Evolutionary conservation across 2,113 vertebrate species (phyloP), one percentile per base, ranked within the genome.

Genomic region (western clawed frog (Xenopus tropicalis)): DNA sequence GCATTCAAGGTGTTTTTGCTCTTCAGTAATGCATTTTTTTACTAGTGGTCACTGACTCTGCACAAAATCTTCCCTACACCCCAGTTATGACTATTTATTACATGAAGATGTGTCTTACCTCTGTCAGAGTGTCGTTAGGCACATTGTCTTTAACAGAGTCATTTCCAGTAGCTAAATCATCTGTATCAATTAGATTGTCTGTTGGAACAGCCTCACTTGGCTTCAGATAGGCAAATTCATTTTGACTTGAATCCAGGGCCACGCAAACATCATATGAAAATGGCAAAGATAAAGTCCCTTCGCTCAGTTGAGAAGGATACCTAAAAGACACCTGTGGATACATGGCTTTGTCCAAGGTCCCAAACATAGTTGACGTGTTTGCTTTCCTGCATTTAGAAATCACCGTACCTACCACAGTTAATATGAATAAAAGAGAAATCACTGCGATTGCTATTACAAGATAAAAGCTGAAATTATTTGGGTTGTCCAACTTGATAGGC

Each of bases 241-340:
- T 85, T 23, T 78, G 78, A 0, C 42, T 72, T 1, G 75, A 68
- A 9, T 84, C 66, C 0, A 83, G 78, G 1, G 79, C 29, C 54
- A 84, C 69, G 77, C 79, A 80, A 0, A 83, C 62, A 11, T 85
- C 80, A 8, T 82, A 86, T 5, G 80, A 57, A 51, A 42, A 72
- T 65, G 71, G 62, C 14, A 72, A 57, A 21, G 62, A 61, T 57
- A 72, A 65, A 56, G 61, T 56, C 57, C 67, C 63, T 56, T 72
- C 51, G 63, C 70, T 72, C 19, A 88, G 21, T 64, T 80, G 86
- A 82, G 88, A 89, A 21, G 61, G 71, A 72, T 3, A 69, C 21
- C 48, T 37, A 9, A 69, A 17, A 12, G 52, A 19, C 37, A 69
- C 16, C 14, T 69, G 71, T 13, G 71, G 71, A 65, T 72, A 72